Evolutionary conservation across 1,140 invertebrate genomes (phyloP), one percentile per base, ranked within the genome.

Genomic region (Aporrectodea caliginosa): DNA sequence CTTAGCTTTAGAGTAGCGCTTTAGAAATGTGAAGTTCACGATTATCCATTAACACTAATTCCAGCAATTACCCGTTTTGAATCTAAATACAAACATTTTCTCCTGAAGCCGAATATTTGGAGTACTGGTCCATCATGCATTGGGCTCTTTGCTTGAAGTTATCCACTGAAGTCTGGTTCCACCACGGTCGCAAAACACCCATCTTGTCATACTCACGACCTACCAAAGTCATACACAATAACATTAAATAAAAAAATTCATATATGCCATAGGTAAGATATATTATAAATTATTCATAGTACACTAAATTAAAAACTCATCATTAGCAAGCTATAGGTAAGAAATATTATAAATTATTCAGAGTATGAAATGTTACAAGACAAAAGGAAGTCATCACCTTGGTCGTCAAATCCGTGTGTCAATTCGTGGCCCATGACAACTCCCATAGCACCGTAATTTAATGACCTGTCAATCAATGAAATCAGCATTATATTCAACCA

Each of bases 391-490:
- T 1, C 22, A 34, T 69, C 80, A 87, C 95, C 96, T 91, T 97
- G 94, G 88, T 98, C 96, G 87, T 98, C 97, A 88, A 98, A 98
- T 2, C 94, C 95, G 86, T 98, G 96, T 0, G 94, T 97, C 34
- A 98, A 86, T 86, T 98, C 95, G 86, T 98, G 95, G 0, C 95
- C 95, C 93, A 97, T 95, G 0, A 97, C 94, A 1, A 97, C 95
- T 0, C 97, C 97, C 92, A 98, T 98, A 1, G 94, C 95, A 1
- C 96, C 97, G 86, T 94, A 98, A 87, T 98, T 98, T 0, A 99
- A 90, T 75, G 94, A 94, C 82, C 88, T 89, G 79, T 34, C 72
- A 73, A 79, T 78, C n/a, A n/a, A n/a, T n/a, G n/a, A n/a, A n/a
- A n/a, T n/a, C n/a, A n/a, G n/a, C n/a, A n/a, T n/a, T n/a, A n/a